Conservation (phyloP, 2,888 invertebrate genomes). For the Platerodrilus igneus region DNA sequence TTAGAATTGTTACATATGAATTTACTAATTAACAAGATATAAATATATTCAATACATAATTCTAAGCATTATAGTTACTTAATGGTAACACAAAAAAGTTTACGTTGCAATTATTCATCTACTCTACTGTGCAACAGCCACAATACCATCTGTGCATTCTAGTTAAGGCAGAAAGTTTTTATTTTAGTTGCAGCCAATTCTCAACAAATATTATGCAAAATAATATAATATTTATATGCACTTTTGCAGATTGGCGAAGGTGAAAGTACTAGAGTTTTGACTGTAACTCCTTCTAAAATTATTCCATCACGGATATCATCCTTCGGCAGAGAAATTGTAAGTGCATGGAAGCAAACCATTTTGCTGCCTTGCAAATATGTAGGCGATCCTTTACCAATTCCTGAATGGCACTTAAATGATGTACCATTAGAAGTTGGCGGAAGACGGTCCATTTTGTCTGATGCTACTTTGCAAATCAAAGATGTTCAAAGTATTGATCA, state of each 20-base stretch:
- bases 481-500: slow-evolving; percentile 77
- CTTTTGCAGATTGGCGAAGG: slow-evolving; percentile 66
- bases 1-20: too few species aligned
- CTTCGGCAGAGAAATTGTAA: slow-evolving; percentile 72
- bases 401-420: slow-evolving; percentile 75
- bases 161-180: too few species aligned
- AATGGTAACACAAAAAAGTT: too few species aligned
- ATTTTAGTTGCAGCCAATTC: too few species aligned
- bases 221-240: neutral
- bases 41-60: too few species aligned
- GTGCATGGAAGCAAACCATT: slow-evolving; percentile 85
- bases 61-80: too few species aligned
- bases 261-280: slow-evolving; percentile 71
- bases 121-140: too few species aligned
- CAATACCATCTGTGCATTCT: too few species aligned
- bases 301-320: slow-evolving; percentile 87
- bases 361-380: slow-evolving; percentile 79
- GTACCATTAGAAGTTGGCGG: slow-evolving; percentile 67
- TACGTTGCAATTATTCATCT: too few species aligned
- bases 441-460: slow-evolving; percentile 60
- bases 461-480: slow-evolving; percentile 72
- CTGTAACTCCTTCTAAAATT: slow-evolving; percentile 69
- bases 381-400: slow-evolving; percentile 71
- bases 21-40: too few species aligned
- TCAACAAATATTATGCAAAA: neutral